phyloP scores from a whole-genome alignment of 1,140 invertebrate genomes.

The Drosophila repleta region DNA sequence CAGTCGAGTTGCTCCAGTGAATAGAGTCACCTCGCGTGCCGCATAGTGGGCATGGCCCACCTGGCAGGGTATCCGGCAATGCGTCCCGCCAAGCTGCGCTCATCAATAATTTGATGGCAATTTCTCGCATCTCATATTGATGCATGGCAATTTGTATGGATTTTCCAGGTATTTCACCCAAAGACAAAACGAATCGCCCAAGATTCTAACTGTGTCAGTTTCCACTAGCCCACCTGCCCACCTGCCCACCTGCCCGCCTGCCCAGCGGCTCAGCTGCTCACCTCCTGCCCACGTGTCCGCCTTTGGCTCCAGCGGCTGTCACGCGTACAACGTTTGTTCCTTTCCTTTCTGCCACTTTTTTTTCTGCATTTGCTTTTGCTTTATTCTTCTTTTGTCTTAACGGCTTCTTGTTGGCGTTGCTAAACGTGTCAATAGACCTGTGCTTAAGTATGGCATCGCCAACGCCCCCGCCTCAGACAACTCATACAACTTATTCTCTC shows the following conservation, averaged over 20 bases:
- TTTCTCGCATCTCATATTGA: slow-evolving; percentile 63
- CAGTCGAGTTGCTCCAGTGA: no score
- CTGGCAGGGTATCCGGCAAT: background rate
- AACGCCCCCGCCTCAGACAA: no score
- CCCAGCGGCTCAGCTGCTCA: background rate
- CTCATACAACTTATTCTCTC: background rate
- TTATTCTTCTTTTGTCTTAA: slow-evolving; percentile 9
- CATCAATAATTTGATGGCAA: slow-evolving; percentile 68
- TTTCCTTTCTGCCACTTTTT: no score
- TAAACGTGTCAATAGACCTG: slow-evolving; percentile 45
- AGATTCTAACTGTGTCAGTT: background rate
- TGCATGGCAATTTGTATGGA: slow-evolving; percentile 66
- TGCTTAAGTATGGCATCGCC: slow-evolving; percentile 11
- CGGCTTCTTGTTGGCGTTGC: slow-evolving; percentile 24
- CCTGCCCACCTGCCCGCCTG: background rate
- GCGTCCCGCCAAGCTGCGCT: slow-evolving; percentile 31
- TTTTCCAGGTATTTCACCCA: slow-evolving; percentile 47
- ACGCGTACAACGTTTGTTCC: background rate
- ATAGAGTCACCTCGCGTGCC: no score
- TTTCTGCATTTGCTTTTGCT: slow-evolving; percentile 1
- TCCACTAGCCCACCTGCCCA: background rate
- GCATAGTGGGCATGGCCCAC: background rate
- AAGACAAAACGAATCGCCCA: slow-evolving; percentile 8
- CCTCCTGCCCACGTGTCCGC: background rate
- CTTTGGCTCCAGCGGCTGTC: background rate